Percentiles rank a stretch among this genome's conserved stretches.
Conservation (phyloP, 2,888 invertebrate genomes). For the Ferrisia virgata region DNA sequence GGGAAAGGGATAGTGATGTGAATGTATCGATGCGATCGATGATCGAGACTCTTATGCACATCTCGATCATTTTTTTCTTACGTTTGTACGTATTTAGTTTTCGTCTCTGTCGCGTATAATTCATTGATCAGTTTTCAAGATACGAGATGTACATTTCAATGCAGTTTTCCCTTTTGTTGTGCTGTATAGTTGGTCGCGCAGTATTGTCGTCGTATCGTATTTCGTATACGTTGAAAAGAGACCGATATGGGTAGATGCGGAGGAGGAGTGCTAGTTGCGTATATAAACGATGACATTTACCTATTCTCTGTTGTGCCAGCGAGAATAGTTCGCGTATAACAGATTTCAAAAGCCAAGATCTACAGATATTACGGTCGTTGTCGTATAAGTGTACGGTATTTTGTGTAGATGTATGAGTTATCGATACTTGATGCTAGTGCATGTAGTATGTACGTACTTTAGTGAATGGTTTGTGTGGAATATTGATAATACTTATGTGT, state of each 20-base stretch:
- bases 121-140: constrained; percentile 25
- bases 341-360: background rate
- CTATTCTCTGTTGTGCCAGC: background rate
- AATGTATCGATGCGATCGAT: background rate
- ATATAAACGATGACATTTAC: background rate
- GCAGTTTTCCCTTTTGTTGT: background rate
- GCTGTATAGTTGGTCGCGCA: too few relatives aligned
- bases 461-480: background rate
- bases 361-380: background rate
- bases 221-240: background rate
- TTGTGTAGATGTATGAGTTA: background rate
- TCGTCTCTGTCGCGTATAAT: background rate
- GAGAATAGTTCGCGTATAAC: background rate
- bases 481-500: too few relatives aligned
- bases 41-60: background rate
- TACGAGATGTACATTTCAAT: background rate
- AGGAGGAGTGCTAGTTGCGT: background rate
- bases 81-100: background rate
- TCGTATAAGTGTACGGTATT: background rate
- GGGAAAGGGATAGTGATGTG: too few relatives aligned
- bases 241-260: background rate
- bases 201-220: constrained; percentile 9
- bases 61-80: background rate
- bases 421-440: too few relatives aligned
- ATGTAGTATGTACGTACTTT: too few relatives aligned